Evolutionary conservation across 2,113 vertebrate species (phyloP), one percentile per base, ranked within the genome.

Genomic region (Lucifuga dentata): DNA sequence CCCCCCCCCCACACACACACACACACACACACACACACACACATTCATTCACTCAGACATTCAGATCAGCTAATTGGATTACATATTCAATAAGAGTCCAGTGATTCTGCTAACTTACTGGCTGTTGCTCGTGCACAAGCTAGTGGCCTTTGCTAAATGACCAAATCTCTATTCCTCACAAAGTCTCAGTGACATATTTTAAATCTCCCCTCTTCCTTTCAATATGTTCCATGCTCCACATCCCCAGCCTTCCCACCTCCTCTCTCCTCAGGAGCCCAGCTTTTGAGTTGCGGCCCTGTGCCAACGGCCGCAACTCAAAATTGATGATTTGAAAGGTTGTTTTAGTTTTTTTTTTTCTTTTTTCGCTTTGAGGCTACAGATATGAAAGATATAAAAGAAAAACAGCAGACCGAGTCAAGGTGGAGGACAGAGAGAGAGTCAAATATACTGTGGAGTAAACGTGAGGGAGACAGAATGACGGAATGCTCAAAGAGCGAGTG

Each of bases 261-360:
- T 39, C 59, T 69, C 76, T 80, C 68, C 70, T 88, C 59, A 32
- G 64, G 73, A 82, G 75, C 58, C 63, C 26, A 11, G 52, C 55
- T 57, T 46, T 67, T 49, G 66, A 69, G 72, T 73, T n/a, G n/a
- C n/a, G 66, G 69, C 80, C 68, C 26, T 70, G 66, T 73, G 74
- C 80, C 81, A 38, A 23, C 3, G 49, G 80, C 90, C 76, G 66
- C 74, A n/a, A n/a, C n/a, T n/a, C n/a, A n/a, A n/a, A n/a, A n/a
- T n/a, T n/a, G n/a, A n/a, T n/a, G n/a, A n/a, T n/a, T n/a, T n/a
- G n/a, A n/a, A n/a, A n/a, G n/a, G n/a, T n/a, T n/a, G n/a, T n/a
- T n/a, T n/a, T n/a, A n/a, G n/a, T n/a, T n/a, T n/a, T n/a, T n/a
- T n/a, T n/a, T n/a, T n/a, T n/a, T n/a, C n/a, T n/a, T n/a, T n/a